phyloP scores from a whole-genome alignment of 2,888 invertebrate genomes.

The Phyllotreta striolata region DNA sequence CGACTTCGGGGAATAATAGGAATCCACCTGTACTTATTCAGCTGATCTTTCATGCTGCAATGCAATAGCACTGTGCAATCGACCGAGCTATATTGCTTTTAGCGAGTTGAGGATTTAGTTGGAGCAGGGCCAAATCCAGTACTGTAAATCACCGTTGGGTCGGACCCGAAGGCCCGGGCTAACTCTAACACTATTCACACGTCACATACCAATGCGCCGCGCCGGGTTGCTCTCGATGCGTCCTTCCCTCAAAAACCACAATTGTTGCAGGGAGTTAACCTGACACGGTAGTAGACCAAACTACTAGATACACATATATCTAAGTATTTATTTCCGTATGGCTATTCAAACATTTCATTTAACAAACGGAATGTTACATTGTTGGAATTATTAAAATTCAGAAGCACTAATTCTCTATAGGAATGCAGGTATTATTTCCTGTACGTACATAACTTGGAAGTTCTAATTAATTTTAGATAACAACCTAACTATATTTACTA shows the following conservation, averaged over 20 bases:
- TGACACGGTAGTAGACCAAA: slow-evolving; percentile 20
- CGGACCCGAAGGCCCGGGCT: slow-evolving; percentile 29
- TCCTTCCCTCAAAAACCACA: slow-evolving; percentile 22
- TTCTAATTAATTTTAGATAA: too few species aligned
- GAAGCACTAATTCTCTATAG: too few species aligned
- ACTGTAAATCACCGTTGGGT: slow-evolving; percentile 49
- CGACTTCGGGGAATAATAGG: slow-evolving; percentile 19
- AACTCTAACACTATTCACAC: slow-evolving; percentile 34
- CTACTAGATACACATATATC: not conserved
- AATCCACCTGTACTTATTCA: slow-evolving; percentile 25
- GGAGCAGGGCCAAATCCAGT: slow-evolving; percentile 48
- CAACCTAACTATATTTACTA: too few species aligned
- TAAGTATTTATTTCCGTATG: too few species aligned
- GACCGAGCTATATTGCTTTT: slow-evolving; percentile 34
- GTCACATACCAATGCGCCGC: slow-evolving; percentile 31
- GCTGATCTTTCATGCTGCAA: slow-evolving; percentile 13
- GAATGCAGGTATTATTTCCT: too few species aligned
- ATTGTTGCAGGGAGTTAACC: slow-evolving; percentile 26
- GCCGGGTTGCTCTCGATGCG: slow-evolving; percentile 13
- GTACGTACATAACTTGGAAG: too few species aligned
- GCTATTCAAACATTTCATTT: slow-evolving; percentile 44
- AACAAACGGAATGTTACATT: not conserved
- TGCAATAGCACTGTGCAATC: slow-evolving; percentile 28
- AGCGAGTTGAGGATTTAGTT: slow-evolving; percentile 41
- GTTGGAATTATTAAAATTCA: too few species aligned